Percentiles rank a stretch among this genome's conserved stretches.
phyloP scores from a whole-genome alignment of 2,113 vertebrate species.

The Dasypus novemcinctus region DNA sequence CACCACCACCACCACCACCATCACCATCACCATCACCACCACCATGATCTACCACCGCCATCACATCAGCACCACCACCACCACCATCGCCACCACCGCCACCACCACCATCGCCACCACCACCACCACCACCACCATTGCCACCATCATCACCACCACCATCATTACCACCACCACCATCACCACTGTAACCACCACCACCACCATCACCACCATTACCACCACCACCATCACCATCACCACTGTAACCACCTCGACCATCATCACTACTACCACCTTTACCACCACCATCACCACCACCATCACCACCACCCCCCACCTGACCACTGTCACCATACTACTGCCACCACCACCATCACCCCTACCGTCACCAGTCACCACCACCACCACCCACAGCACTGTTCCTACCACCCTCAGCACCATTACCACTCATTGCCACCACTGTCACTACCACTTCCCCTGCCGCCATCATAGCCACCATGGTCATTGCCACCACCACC shows the following conservation, averaged over 20 bases:
- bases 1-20: not conserved
- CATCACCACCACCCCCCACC: too few species aligned
- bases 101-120: fast-evolving
- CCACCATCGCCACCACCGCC: too few species aligned
- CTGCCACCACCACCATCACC: too few species aligned
- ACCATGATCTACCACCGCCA: too few species aligned
- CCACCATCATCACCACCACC: not conserved
- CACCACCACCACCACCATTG: not conserved
- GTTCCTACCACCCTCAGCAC: fast-evolving
- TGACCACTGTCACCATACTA: too few species aligned
- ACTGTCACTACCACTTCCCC: fast-evolving
- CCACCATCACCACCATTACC: too few species aligned
- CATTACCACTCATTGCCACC: not conserved
- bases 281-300: not conserved
- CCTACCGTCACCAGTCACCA: too few species aligned
- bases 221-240: not conserved
- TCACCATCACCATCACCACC: too few species aligned
- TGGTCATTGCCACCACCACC: not conserved
- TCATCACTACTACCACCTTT: too few species aligned
- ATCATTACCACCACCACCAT: not conserved
- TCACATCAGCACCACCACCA: too few species aligned
- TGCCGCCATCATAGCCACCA: fast-evolving
- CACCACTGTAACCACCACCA: too few species aligned
- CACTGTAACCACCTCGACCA: too few species aligned
- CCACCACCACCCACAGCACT: not conserved